These are phyloP conservation scores for Cephalopachus bancanus DNA, from an alignment of 2,797 vertebrate species.

Conservation along the genomic window DNA sequence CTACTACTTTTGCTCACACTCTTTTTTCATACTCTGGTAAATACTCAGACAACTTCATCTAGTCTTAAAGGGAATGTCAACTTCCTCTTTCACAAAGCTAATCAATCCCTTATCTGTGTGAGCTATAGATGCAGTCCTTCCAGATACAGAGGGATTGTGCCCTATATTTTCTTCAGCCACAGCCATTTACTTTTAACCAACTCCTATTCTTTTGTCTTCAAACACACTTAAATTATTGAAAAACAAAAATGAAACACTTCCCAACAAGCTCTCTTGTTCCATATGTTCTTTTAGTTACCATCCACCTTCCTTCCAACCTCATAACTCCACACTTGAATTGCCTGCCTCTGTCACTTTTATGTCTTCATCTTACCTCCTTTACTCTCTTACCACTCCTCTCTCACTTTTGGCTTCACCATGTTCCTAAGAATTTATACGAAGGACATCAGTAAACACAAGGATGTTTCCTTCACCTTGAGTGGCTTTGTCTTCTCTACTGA, in stretches of 20 bases:
- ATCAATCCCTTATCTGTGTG: neutral
- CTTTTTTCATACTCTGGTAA: neutral
- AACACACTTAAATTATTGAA: neutral
- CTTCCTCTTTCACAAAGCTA: neutral
- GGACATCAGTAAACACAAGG: neutral
- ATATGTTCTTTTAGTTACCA: neutral
- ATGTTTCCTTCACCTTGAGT: neutral
- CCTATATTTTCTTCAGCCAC: neutral
- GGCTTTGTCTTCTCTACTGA: neutral
- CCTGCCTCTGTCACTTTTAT: neutral
- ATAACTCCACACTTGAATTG: neutral
- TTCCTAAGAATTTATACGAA: neutral
- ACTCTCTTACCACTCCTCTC: neutral
- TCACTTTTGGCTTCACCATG: neutral
- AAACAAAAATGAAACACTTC: neutral
- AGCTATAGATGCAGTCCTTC: neutral
- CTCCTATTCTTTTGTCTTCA: neutral
- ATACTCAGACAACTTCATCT: neutral
- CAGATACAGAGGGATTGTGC: neutral
- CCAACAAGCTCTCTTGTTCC: neutral
- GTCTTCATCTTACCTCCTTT: neutral
- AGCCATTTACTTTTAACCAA: neutral
- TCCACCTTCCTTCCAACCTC: neutral
- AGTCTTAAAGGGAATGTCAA: neutral
- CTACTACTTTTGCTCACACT: neutral